These are phyloP conservation scores for Cephus runcator DNA, from an alignment of 2,888 invertebrate genomes.

Conservation along the genomic window DNA sequence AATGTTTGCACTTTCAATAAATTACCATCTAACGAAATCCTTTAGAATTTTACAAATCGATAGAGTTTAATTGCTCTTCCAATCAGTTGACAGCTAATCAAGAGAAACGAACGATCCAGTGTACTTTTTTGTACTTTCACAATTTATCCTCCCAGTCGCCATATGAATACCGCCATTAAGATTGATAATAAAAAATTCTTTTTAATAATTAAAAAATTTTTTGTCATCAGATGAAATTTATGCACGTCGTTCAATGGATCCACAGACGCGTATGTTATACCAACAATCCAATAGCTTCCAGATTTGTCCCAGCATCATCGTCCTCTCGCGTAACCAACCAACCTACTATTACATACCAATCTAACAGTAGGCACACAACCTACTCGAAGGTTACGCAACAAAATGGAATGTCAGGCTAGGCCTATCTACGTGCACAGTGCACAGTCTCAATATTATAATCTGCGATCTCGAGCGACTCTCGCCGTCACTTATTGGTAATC, in stretches of 20 bases:
- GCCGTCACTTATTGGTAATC: not conserved
- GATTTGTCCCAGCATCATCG: not conserved
- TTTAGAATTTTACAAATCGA: not conserved
- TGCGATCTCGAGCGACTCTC: slow-evolving; percentile 9
- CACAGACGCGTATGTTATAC: not conserved
- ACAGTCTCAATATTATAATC: slow-evolving; percentile 12
- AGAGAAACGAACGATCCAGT: slow-evolving; percentile 31
- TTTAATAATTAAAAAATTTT: not conserved
- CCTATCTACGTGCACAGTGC: not conserved
- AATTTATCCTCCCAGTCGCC: not conserved
- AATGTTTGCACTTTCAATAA: not conserved
- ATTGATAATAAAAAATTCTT: not conserved
- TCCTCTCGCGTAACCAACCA: not conserved
- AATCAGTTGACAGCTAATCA: slow-evolving; percentile 22
- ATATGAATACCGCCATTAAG: not conserved
- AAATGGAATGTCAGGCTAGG: not conserved
- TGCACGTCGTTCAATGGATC: not conserved
- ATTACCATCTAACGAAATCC: not conserved
- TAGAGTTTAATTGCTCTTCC: not conserved
- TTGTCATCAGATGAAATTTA: not conserved
- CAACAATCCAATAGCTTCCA: not conserved
- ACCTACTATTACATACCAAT: not conserved
- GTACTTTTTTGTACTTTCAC: slow-evolving; percentile 33
- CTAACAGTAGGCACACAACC: not conserved
- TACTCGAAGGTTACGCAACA: slow-evolving; percentile 1